Evolutionary conservation across 53 echinoderm and acorn worm species (phyloP).

Genomic region (Zoroaster sp.): DNA sequence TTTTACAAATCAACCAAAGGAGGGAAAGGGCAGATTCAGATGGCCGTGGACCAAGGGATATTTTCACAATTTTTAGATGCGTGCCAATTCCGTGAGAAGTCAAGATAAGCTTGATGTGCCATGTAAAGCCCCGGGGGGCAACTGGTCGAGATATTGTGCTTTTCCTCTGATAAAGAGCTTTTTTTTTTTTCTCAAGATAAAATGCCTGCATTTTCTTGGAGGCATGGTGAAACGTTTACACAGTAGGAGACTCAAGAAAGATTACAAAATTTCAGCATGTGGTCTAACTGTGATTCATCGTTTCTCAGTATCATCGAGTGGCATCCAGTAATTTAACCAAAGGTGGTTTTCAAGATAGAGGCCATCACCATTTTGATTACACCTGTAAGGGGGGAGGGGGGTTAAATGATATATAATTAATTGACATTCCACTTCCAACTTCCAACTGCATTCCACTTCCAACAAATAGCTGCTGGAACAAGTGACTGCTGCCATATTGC

Average conservation of each 20-base stretch:
- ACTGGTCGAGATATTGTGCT: slow-evolving; percentile 22
- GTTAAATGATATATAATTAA: no score
- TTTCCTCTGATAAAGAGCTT: slow-evolving; percentile 2
- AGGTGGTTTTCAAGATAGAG: no score
- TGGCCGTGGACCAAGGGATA: slow-evolving; percentile 37
- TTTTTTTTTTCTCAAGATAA: slow-evolving; percentile 14
- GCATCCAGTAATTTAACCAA: no score
- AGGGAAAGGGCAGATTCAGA: background rate
- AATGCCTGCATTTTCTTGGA: background rate
- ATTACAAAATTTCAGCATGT: background rate
- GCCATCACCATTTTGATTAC: no score
- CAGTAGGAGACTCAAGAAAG: background rate
- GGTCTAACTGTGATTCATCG: background rate
- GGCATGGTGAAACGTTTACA: background rate
- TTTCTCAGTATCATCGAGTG: no score
- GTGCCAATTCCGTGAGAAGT: background rate
- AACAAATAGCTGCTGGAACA: no score
- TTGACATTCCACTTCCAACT: no score
- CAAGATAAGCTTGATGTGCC: slow-evolving; percentile 1
- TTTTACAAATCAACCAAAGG: background rate
- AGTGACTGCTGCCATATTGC: no score
- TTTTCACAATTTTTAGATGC: slow-evolving; percentile 26
- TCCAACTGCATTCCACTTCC: no score
- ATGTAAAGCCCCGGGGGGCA: slow-evolving; percentile 10
- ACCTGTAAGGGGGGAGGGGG: no score